A percentile compares a stretch with the other conserved stretches of the same genome.
Conservation (phyloP, 2,888 invertebrate genomes). For the Caradrina clavipalpis region DNA sequence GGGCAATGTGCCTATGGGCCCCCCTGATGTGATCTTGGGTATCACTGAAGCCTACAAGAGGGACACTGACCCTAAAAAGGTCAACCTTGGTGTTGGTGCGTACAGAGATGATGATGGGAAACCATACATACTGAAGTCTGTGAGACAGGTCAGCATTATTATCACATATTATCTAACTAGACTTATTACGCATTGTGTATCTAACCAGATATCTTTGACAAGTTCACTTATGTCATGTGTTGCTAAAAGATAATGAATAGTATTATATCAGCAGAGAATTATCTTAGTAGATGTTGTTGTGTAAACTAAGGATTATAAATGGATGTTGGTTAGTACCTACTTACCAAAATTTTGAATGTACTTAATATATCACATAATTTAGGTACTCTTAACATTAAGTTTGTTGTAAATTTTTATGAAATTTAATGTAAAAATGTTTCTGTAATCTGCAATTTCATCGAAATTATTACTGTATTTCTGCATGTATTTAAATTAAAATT, state of each 20-base stretch:
- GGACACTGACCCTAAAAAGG: conserved; percentile 97
- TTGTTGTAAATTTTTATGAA: neutral
- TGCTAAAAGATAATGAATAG: conserved; percentile 5
- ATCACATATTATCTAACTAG: conserved; percentile 5
- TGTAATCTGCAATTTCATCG: too few species aligned
- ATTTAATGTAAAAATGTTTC: too few species aligned
- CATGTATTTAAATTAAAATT: too few species aligned
- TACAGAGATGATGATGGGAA: conserved; percentile 99
- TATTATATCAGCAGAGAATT: neutral
- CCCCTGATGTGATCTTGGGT: conserved; percentile 99
- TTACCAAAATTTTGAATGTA: neutral
- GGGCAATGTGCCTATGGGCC: conserved; percentile 98
- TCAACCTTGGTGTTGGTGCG: conserved; percentile 98
- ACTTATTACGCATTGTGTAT: neutral
- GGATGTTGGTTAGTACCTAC: neutral
- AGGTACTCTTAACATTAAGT: neutral
- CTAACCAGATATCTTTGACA: neutral
- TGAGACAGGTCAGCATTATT: conserved; percentile 91
- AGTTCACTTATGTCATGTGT: neutral
- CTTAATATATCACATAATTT: too few species aligned
- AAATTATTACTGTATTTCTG: too few species aligned
- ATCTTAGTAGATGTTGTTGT: neutral
- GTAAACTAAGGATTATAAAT: neutral
- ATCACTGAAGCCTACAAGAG: conserved; percentile 98
- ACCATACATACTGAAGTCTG: conserved; percentile 98